These are phyloP conservation scores for Jordanella pulchra DNA, from an alignment of 2,797 vertebrate species.

Conservation along the genomic window DNA sequence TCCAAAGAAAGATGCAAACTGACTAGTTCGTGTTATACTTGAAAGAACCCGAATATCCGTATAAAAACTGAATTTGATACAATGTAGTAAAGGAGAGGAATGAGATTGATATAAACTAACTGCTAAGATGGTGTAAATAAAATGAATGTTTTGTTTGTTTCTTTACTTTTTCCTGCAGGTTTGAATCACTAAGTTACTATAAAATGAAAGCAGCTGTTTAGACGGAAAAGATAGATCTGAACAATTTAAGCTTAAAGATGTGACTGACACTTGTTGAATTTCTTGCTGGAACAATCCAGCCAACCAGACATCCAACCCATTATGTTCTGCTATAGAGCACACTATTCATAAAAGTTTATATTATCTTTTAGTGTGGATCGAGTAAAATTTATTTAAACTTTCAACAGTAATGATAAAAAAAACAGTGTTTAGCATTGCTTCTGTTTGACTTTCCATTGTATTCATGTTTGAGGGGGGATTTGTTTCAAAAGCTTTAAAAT, in stretches of 20 bases:
- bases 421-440: constrained; percentile 29
- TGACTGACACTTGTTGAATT: neutral
- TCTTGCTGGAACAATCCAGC: constrained; percentile 8
- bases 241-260: neutral
- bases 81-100: too few species aligned
- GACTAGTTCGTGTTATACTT: too few species aligned
- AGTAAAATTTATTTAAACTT: constrained; percentile 27
- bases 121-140: too few species aligned
- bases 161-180: neutral
- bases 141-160: too few species aligned
- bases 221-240: neutral
- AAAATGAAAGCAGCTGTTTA: neutral
- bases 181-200: neutral
- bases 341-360: constrained; percentile 31
- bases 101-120: too few species aligned
- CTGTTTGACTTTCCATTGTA: constrained; percentile 35
- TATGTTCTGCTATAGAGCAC: constrained; percentile 11
- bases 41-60: too few species aligned
- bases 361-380: constrained; percentile 21
- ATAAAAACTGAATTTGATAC: too few species aligned
- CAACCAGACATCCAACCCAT: constrained; percentile 5
- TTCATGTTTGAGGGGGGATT: constrained; percentile 16
- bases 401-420: constrained; percentile 33
- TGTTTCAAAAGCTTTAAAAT: constrained; percentile 16
- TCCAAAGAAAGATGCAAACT: too few species aligned